phyloP scores from a whole-genome alignment of 2,888 invertebrate genomes.

The Papilio gigon region DNA sequence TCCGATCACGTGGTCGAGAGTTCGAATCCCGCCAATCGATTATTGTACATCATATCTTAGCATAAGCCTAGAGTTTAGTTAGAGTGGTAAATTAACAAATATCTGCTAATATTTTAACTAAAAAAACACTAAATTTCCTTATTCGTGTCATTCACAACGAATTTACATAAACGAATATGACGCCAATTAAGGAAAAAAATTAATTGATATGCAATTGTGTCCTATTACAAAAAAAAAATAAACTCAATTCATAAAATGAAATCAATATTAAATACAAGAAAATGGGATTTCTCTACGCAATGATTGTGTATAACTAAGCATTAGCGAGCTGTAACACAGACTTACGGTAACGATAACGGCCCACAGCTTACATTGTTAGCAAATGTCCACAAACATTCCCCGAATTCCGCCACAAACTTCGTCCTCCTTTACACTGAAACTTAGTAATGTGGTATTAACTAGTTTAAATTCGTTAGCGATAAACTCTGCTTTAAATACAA shows the following conservation, averaged over 20 bases:
- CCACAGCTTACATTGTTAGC: conserved; percentile 44
- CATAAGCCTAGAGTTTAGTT: too few species aligned
- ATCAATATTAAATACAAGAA: background rate
- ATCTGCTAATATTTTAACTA: too few species aligned
- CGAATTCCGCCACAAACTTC: conserved; percentile 29
- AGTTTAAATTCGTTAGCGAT: background rate
- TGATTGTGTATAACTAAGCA: background rate
- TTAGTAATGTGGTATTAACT: conserved; percentile 25
- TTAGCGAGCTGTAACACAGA: conserved; percentile 45
- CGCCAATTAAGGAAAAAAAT: too few species aligned
- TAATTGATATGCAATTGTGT: too few species aligned
- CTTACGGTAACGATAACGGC: conserved; percentile 52
- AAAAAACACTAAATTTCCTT: too few species aligned
- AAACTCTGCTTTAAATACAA: background rate
- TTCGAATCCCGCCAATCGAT: too few species aligned
- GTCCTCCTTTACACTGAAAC: conserved; percentile 29
- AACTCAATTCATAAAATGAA: background rate
- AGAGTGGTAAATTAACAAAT: too few species aligned
- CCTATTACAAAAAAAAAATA: too few species aligned
- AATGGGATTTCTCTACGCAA: background rate
- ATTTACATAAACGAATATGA: too few species aligned
- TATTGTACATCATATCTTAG: too few species aligned
- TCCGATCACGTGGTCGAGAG: too few species aligned
- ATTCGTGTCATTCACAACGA: too few species aligned
- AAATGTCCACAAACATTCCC: conserved; percentile 47